Percentiles rank a stretch among this genome's conserved stretches.
These are phyloP conservation scores for Motacilla tschutschensis DNA, from an alignment of 2,113 vertebrate species.

Conservation along the genomic window DNA sequence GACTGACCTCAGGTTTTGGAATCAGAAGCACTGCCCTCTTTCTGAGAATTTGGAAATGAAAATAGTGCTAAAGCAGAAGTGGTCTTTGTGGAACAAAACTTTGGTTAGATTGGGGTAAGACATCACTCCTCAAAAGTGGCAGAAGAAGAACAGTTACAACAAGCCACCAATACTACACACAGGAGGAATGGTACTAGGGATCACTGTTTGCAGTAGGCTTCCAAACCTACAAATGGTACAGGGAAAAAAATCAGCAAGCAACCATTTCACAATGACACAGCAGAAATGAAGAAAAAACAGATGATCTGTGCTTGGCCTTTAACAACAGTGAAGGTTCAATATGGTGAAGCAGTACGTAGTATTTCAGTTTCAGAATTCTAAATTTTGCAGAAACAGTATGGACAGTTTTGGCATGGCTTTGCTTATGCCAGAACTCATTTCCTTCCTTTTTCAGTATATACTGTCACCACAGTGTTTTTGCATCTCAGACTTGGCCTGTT, in stretches of 20 bases:
- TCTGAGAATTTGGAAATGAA: conserved; percentile 70
- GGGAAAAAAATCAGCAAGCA: conserved; percentile 71
- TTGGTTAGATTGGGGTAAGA: conserved; percentile 70
- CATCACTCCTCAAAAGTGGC: conserved; percentile 66
- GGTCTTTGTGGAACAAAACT: conserved; percentile 68
- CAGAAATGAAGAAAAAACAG: conserved; percentile 63
- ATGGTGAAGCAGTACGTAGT: conserved; percentile 40
- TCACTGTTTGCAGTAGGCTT: conserved; percentile 67
- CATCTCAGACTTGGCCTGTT: conserved; percentile 46
- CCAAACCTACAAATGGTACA: conserved; percentile 72
- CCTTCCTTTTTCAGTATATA: conserved; percentile 12
- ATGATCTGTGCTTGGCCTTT: conserved; percentile 74
- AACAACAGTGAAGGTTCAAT: conserved; percentile 47
- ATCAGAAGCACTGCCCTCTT: conserved; percentile 65
- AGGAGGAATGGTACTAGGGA: conserved; percentile 56
- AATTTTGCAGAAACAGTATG: conserved; percentile 10
- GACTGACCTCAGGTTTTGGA: conserved; percentile 69
- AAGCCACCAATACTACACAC: conserved; percentile 67
- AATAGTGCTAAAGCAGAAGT: conserved; percentile 61
- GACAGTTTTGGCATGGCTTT: conserved; percentile 21
- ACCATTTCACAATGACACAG: conserved; percentile 68
- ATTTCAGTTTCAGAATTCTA: neutral
- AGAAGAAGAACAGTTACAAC: conserved; percentile 57
- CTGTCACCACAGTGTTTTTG: conserved; percentile 38
- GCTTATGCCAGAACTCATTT: conserved; percentile 39